Conservation (phyloP, 2,113 vertebrate genomes). For the Acrocephalus arundinaceus region DNA sequence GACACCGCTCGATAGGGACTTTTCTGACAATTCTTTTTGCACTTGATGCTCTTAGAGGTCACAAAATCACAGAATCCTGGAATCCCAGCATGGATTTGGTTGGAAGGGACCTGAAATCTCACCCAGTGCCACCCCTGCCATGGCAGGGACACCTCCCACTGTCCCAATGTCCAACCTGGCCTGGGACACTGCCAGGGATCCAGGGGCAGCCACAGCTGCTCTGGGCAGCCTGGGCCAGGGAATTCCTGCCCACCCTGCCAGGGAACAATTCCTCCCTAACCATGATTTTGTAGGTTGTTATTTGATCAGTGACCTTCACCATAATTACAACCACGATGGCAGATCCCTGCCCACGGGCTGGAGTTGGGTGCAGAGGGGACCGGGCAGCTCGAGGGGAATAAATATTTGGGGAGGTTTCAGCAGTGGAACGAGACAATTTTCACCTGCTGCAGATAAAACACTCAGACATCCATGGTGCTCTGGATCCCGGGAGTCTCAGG, state of each 20-base stretch:
- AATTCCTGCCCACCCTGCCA: not conserved
- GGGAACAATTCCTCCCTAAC: not conserved
- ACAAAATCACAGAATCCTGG: not conserved
- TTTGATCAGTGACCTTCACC: not conserved
- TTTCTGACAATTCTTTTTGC: not conserved
- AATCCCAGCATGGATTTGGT: fast-evolving
- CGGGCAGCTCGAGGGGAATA: fast-evolving
- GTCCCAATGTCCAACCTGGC: not conserved
- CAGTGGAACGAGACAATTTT: fast-evolving
- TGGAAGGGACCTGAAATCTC: fast-evolving
- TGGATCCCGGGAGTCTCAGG: fast-evolving
- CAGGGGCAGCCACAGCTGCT: not conserved
- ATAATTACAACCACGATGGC: fast-evolving
- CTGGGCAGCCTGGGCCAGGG: not conserved
- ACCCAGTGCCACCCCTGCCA: not conserved
- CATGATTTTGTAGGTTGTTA: too few species aligned
- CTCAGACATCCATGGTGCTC: fast-evolving
- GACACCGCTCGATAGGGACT: not conserved
- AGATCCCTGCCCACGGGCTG: not conserved
- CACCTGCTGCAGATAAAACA: fast-evolving
- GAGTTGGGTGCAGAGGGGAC: fast-evolving
- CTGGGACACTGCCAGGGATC: not conserved
- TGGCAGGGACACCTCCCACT: not conserved
- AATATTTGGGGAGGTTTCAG: not conserved
- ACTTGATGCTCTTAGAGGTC: not conserved